Conservation (phyloP, 2,888 invertebrate species). For the Dilophus febrilis region DNA sequence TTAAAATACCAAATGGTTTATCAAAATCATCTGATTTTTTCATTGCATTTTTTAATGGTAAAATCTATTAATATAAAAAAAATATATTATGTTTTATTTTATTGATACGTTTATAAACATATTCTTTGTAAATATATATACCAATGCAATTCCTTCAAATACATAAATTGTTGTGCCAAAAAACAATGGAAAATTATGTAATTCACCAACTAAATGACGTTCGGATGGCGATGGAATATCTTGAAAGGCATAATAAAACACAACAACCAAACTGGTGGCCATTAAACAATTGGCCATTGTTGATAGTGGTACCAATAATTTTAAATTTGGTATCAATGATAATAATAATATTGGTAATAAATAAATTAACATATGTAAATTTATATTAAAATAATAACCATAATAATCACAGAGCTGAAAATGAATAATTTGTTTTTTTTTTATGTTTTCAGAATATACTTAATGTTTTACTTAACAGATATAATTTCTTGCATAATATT, state of each 20-base stretch:
- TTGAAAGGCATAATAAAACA: conserved; percentile 56
- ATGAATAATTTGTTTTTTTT: too few species aligned
- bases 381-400: conserved; percentile 42
- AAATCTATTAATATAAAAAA: conserved; percentile 38
- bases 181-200: conserved; percentile 61
- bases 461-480: too few species aligned
- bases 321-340: conserved; percentile 59
- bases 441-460: too few species aligned
- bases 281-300: conserved; percentile 63
- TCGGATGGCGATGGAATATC: conserved; percentile 48
- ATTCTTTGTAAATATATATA: too few species aligned
- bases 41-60: conserved; percentile 90
- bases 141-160: conserved; percentile 89
- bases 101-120: too few species aligned
- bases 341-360: conserved; percentile 54
- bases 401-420: conserved; percentile 57
- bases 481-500: too few species aligned
- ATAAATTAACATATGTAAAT: conserved; percentile 55
- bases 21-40: conserved; percentile 57
- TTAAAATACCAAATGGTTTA: conserved; percentile 67
- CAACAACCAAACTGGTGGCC: conserved; percentile 52
- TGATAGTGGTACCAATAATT: conserved; percentile 60
- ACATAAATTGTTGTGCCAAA: conserved; percentile 94
- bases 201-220: conserved; percentile 43
- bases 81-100: too few species aligned